Percentiles rank a stretch among this genome's conserved stretches.
Conservation (phyloP, 2,113 vertebrate species). For the Gymnobelideus leadbeateri region DNA sequence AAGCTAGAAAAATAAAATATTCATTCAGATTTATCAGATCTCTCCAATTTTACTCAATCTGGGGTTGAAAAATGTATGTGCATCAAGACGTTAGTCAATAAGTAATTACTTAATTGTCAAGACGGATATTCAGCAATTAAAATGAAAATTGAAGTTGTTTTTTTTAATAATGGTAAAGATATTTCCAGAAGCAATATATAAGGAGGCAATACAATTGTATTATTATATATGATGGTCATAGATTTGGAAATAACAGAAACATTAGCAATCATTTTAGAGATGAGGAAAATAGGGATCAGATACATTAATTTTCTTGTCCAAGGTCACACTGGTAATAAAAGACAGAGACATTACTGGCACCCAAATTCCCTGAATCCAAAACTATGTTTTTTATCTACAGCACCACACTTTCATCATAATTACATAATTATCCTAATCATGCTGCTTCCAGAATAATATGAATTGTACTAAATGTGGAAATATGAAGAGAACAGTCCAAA, state of each 20-base stretch:
- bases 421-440: neutral
- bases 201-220: conserved; percentile 20
- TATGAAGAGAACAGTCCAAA: neutral
- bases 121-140: conserved; percentile 47
- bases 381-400: neutral
- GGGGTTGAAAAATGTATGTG: conserved; percentile 66
- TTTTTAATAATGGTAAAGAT: conserved; percentile 29
- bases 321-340: neutral
- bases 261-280: neutral
- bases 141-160: conserved; percentile 43
- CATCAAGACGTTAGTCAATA: conserved; percentile 52
- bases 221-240: neutral
- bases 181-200: conserved; percentile 1
- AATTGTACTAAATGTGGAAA: neutral
- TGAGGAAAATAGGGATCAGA: neutral
- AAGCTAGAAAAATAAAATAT: conserved; percentile 68
- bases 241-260: neutral
- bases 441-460: neutral
- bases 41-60: conserved; percentile 57
- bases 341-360: neutral
- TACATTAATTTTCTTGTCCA: neutral
- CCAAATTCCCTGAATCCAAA: neutral
- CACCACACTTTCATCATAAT: neutral
- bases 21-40: conserved; percentile 62
- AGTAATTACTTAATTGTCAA: conserved; percentile 65